phyloP scores from a whole-genome alignment of 2,888 invertebrate genomes.

The Parnassius orleans region DNA sequence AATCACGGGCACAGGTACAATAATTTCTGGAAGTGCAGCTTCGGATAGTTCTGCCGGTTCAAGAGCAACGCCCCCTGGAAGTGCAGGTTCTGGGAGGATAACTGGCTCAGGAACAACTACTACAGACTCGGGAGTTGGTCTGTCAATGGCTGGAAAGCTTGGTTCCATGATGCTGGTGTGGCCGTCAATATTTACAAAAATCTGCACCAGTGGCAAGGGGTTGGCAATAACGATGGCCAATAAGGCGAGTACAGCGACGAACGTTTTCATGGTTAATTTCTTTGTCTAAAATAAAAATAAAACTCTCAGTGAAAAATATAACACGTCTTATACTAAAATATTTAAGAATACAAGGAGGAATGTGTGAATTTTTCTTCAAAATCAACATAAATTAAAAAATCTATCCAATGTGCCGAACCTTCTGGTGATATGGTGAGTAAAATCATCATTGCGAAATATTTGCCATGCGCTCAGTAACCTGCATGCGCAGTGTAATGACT shows the following conservation, averaged over 20 bases:
- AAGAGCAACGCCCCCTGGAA: conserved; percentile 21
- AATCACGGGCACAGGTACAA: conserved; percentile 22
- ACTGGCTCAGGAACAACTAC: conserved; percentile 22
- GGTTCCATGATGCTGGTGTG: conserved; percentile 34
- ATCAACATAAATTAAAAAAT: too few species aligned
- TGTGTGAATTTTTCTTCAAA: too few species aligned
- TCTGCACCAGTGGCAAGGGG: conserved; percentile 51
- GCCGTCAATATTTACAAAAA: conserved; percentile 46
- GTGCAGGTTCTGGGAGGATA: conserved; percentile 20
- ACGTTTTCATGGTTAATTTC: conserved; percentile 45
- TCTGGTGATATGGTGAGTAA: too few species aligned
- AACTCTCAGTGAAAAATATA: too few species aligned
- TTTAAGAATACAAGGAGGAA: too few species aligned
- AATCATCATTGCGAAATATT: too few species aligned
- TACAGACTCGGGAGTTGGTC: conserved; percentile 3
- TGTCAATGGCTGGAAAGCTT: conserved; percentile 28
- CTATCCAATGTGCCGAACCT: too few species aligned
- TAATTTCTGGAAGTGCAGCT: conserved; percentile 25
- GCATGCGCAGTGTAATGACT: too few species aligned
- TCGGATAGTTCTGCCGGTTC: conserved; percentile 25
- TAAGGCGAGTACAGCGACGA: conserved; percentile 48
- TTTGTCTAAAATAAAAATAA: conserved; percentile 25
- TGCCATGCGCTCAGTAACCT: too few species aligned
- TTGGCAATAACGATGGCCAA: conserved; percentile 50
- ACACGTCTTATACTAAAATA: too few species aligned